A percentile compares a stretch with the other conserved stretches of the same genome.
Evolutionary conservation across 2,797 vertebrate genomes (phyloP).

Genomic region (Gastrophryne carolinensis): DNA sequence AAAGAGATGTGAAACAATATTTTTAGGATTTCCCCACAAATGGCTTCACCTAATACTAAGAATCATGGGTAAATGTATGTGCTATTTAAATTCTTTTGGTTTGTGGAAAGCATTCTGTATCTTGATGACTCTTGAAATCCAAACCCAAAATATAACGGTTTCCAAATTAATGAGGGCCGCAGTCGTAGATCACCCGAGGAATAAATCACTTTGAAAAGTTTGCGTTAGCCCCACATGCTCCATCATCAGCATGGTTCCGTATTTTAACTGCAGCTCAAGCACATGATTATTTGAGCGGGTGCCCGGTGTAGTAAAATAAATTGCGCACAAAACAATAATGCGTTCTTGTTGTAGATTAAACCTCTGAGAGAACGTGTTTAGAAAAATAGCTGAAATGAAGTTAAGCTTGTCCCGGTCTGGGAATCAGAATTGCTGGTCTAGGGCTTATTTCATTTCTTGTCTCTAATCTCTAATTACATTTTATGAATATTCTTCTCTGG

Average conservation of each 20-base stretch:
- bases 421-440: slow-evolving; percentile 13
- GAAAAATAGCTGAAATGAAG: slow-evolving; percentile 20
- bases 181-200: not conserved
- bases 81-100: no score
- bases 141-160: no score
- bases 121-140: no score
- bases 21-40: no score
- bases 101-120: no score
- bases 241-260: not conserved
- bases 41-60: no score
- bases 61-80: no score
- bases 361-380: slow-evolving; percentile 6
- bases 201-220: not conserved
- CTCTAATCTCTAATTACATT: slow-evolving; percentile 13
- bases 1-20: no score
- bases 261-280: slow-evolving; percentile 8
- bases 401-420: not conserved
- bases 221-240: not conserved
- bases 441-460: not conserved
- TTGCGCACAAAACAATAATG: slow-evolving; percentile 32
- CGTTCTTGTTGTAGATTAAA: slow-evolving; percentile 29
- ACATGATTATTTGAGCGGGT: slow-evolving; percentile 15
- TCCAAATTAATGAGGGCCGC: not conserved
- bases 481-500: not conserved
- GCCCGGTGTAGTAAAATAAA: slow-evolving; percentile 31